Percentiles rank a stretch among this genome's conserved stretches.
Evolutionary conservation across 2,113 vertebrate genomes (phyloP).

Genomic region (Alces alces): DNA sequence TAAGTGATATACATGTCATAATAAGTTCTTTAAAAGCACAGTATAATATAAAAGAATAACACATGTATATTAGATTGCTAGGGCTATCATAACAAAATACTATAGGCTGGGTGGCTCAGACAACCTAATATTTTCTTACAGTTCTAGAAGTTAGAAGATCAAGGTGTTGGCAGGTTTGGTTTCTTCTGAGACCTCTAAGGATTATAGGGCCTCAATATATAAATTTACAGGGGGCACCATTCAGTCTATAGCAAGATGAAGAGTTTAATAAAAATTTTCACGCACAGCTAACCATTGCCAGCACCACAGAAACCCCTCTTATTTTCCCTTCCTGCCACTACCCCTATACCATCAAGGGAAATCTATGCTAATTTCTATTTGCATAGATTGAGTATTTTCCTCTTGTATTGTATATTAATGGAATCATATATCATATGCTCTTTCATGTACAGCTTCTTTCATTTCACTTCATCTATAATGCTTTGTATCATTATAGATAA

Average conservation of each 20-base stretch:
- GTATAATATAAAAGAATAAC: background rate
- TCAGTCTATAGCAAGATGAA: background rate
- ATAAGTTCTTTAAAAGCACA: background rate
- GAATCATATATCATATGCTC: background rate
- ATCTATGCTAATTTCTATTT: background rate
- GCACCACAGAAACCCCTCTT: background rate
- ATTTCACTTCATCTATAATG: background rate
- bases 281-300: background rate
- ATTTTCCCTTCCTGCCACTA: background rate
- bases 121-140: background rate
- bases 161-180: background rate
- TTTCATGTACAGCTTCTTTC: background rate
- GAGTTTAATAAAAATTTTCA: background rate
- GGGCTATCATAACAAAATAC: background rate
- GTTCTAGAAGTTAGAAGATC: background rate
- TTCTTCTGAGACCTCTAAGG: background rate
- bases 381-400: background rate
- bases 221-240: background rate
- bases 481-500: background rate
- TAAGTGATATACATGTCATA: background rate
- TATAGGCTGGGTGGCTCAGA: background rate
- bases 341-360: accelerated
- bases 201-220: background rate
- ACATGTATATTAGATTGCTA: background rate
- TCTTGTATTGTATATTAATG: background rate